These are phyloP conservation scores for Acanthiza pusilla DNA, from an alignment of 2,797 vertebrate species.

Conservation along the genomic window DNA sequence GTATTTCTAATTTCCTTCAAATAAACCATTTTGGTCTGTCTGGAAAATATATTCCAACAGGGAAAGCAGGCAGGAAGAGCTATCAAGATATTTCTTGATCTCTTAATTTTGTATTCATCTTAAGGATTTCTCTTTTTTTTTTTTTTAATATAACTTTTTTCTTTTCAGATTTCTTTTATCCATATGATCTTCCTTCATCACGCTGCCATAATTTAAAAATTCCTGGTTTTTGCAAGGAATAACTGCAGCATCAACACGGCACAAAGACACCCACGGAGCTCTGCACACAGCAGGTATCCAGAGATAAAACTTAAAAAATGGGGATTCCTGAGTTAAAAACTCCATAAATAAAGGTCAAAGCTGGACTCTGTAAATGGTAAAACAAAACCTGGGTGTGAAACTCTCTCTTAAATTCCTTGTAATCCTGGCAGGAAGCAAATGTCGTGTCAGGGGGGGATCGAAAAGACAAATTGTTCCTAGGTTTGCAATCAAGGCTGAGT, in stretches of 20 bases:
- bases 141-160: not conserved
- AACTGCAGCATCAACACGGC: not conserved
- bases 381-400: constrained; percentile 17
- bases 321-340: fast-evolving
- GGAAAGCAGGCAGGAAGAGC: not conserved
- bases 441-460: not conserved
- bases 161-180: not conserved
- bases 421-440: constrained; percentile 46
- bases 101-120: not conserved
- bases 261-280: not conserved
- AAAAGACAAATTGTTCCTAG: constrained; percentile 22
- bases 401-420: not conserved
- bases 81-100: not conserved
- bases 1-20: constrained; percentile 52
- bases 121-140: not conserved
- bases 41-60: not conserved
- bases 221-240: not conserved
- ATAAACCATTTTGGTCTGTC: constrained; percentile 29
- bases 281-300: not conserved
- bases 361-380: not conserved
- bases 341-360: not conserved
- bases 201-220: not conserved
- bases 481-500: constrained; percentile 17
- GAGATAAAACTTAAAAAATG: not conserved
- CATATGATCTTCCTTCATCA: not conserved